Evolutionary conservation across 2,113 vertebrate species (phyloP).

Genomic region (Nannospalax galili): DNA sequence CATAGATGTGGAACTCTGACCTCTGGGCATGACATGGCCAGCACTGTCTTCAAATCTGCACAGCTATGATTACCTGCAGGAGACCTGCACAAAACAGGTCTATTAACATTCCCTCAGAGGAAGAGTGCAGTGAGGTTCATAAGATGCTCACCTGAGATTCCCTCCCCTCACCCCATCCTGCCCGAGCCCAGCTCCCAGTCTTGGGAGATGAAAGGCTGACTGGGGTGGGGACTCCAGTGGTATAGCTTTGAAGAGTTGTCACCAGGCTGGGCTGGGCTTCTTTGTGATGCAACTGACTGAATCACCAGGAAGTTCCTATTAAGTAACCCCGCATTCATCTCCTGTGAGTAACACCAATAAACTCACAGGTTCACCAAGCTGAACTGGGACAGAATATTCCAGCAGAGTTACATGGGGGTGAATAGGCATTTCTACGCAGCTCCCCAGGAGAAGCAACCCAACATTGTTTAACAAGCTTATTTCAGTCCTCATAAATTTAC

Average conservation of each 20-base stretch:
- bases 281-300: not conserved
- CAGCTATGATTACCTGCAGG: not conserved
- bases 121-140: too few species aligned
- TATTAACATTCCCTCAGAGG: too few species aligned
- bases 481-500: not conserved
- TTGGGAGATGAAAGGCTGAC: not conserved
- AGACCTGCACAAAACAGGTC: not conserved
- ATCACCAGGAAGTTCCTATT: not conserved
- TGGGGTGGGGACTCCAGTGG: too few species aligned
- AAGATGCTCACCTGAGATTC: not conserved
- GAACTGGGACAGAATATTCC: too few species aligned
- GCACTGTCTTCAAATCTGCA: not conserved
- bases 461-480: not conserved
- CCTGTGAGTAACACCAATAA: not conserved
- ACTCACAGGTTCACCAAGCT: not conserved
- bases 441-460: not conserved
- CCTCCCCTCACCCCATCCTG: not conserved
- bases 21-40: not conserved
- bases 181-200: too few species aligned
- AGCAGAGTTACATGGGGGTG: not conserved
- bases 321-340: too few species aligned
- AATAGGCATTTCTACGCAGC: not conserved
- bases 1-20: not conserved
- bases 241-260: not conserved
- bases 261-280: not conserved